These are phyloP conservation scores for Stenurella melanura DNA, from an alignment of 2,888 invertebrate species.

Conservation along the genomic window DNA sequence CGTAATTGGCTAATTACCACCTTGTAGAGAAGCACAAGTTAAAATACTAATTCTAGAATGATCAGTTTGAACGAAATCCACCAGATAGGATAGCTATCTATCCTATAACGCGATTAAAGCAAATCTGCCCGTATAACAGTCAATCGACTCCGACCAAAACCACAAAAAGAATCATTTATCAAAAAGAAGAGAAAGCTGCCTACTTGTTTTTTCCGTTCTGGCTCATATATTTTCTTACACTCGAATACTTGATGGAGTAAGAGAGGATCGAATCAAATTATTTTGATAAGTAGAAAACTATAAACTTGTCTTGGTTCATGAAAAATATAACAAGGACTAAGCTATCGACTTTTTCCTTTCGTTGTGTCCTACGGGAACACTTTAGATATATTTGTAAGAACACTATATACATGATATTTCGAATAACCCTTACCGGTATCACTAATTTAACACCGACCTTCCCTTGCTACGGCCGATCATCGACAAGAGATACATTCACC, in stretches of 20 bases:
- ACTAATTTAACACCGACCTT: too few relatives aligned
- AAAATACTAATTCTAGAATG: not conserved
- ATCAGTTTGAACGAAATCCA: conserved; percentile 8
- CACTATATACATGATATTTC: too few relatives aligned
- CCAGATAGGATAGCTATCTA: not conserved
- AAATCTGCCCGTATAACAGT: conserved; percentile 44
- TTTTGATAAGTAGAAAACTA: conserved; percentile 28
- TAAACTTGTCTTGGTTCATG: conserved; percentile 5
- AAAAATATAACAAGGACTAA: conserved; percentile 33
- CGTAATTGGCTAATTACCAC: too few relatives aligned
- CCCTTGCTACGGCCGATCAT: too few relatives aligned
- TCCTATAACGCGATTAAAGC: conserved; percentile 24
- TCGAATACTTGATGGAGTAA: conserved; percentile 23
- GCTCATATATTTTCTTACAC: conserved; percentile 62
- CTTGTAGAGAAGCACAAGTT: too few relatives aligned
- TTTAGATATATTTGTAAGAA: not conserved
- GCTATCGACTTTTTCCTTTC: not conserved
- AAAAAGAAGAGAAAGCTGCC: conserved; percentile 54
- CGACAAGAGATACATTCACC: too few relatives aligned
- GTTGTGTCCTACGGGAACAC: not conserved
- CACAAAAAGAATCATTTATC: conserved; percentile 64
- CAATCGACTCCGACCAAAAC: conserved; percentile 51
- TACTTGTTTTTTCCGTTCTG: conserved; percentile 60
- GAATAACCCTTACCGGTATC: too few relatives aligned
- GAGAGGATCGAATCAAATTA: conserved; percentile 7